Evolutionary conservation across 2,888 invertebrate species (phyloP).

Genomic region (Bibio marci): DNA sequence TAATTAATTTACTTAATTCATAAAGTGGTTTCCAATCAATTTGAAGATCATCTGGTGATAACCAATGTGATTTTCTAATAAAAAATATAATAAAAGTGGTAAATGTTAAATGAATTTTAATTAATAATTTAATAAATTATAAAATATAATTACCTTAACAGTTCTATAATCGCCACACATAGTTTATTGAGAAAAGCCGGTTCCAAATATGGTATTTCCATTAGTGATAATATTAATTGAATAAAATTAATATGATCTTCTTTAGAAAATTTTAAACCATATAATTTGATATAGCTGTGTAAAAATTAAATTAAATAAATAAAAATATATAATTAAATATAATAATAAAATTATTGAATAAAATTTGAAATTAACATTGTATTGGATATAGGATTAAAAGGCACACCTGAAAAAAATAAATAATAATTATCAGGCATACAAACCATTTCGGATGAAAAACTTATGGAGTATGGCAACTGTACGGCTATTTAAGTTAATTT

Average conservation of each 20-base stretch:
- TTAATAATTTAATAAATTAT: constrained; percentile 4
- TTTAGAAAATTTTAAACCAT: constrained; percentile 76
- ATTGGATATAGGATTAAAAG: too few species aligned
- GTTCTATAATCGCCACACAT: constrained; percentile 8
- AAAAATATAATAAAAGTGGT: too few species aligned
- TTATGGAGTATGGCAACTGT: too few species aligned
- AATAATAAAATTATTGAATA: neutral
- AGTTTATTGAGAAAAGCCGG: constrained; percentile 48
- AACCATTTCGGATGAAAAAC: too few species aligned
- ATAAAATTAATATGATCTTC: constrained; percentile 74
- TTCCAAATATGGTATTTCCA: constrained; percentile 61
- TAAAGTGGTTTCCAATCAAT: constrained; percentile 78
- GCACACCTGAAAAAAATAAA: too few species aligned
- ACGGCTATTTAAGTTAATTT: too few species aligned
- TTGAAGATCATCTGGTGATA: constrained; percentile 61
- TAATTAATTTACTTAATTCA: constrained; percentile 16
- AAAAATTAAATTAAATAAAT: constrained; percentile 10
- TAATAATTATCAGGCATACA: too few species aligned
- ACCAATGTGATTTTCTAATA: constrained; percentile 52
- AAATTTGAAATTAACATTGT: too few species aligned
- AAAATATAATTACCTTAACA: constrained; percentile 11
- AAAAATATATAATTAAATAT: neutral
- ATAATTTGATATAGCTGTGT: constrained; percentile 65
- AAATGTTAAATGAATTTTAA: constrained; percentile 9
- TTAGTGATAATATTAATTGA: constrained; percentile 58